Conservation (phyloP, 2,888 invertebrate genomes). For the Abrostola tripartita region DNA sequence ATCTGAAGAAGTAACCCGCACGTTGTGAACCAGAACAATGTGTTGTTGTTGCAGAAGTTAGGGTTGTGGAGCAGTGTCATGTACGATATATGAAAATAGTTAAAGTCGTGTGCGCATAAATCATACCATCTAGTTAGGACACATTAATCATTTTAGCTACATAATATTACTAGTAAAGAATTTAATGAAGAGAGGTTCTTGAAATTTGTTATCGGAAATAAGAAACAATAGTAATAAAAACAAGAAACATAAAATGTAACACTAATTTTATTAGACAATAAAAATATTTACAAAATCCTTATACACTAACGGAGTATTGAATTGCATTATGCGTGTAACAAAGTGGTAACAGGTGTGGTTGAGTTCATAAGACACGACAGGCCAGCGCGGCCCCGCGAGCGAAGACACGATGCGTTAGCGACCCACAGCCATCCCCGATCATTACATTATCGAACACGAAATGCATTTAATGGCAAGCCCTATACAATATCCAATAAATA, state of each 20-base stretch:
- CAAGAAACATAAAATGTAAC: slow-evolving; percentile 57
- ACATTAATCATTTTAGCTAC: not conserved
- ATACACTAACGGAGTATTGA: slow-evolving; percentile 82
- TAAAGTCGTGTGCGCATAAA: no score
- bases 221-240: slow-evolving; percentile 53
- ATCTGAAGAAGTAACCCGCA: slow-evolving; percentile 12
- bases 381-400: slow-evolving; percentile 26
- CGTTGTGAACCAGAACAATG: not conserved
- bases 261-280: slow-evolving; percentile 68
- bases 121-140: not conserved
- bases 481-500: slow-evolving; percentile 82
- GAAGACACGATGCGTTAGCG: slow-evolving; percentile 36
- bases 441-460: slow-evolving; percentile 66
- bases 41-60: not conserved
- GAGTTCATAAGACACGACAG: slow-evolving; percentile 44
- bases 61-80: not conserved
- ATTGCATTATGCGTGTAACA: slow-evolving; percentile 74
- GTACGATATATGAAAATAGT: no score
- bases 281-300: slow-evolving; percentile 85
- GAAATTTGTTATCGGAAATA: not conserved
- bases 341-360: slow-evolving; percentile 79
- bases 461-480: slow-evolving; percentile 86
- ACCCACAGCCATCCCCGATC: slow-evolving; percentile 63
- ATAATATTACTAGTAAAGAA: no score
- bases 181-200: no score